Evolutionary conservation across 2,888 invertebrate species (phyloP), one percentile per base, ranked within the genome.

Genomic region (Aporophyla lueneburgensis): DNA sequence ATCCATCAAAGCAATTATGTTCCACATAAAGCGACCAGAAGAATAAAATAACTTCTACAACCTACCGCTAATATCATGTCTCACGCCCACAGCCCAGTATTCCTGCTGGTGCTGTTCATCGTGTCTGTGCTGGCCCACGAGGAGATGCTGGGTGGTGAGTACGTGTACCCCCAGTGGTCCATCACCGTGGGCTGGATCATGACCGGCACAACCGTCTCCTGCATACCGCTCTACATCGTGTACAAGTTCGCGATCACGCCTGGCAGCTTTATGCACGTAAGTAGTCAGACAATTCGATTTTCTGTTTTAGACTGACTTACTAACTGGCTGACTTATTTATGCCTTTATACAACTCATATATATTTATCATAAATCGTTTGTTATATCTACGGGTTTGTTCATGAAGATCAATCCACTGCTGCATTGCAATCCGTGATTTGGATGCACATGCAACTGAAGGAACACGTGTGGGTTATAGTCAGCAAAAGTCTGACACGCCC

Each of bases 31-130:
- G 9, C 24, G 43, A 9, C 7, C 65, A 68, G 6, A 10, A 9
- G n/a, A 1, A 12, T 16, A 4, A 12, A 2, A 10, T 10, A 19
- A 19, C 33, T 24, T 49, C n/a, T 49, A 5, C 0, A 65, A 46
- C 10, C 7, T 59, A n/a, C 21, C 1, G 5, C 4, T 69, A 51
- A 79, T 27, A 4, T 58, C 0, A 21, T 43, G 24, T 3, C 1
- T 12, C 24, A 16, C 54, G 7, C 33, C 73, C 54, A 10, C 91
- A 98, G 98, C 91, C 99, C 99, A 0, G 97, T 98, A 53, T 98
- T 99, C 94, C 97, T 99, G 88, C 96, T 98, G 93, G 99, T 97
- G 21, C 98, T 99, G 80, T 99, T 99, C 94, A 97, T 98, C 78
- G 98, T 98, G 94, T 98, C 98, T 0, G 96, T 99, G 82, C 93